Conservation (phyloP, 2,888 invertebrate genomes). For the Campoplex nolae region DNA sequence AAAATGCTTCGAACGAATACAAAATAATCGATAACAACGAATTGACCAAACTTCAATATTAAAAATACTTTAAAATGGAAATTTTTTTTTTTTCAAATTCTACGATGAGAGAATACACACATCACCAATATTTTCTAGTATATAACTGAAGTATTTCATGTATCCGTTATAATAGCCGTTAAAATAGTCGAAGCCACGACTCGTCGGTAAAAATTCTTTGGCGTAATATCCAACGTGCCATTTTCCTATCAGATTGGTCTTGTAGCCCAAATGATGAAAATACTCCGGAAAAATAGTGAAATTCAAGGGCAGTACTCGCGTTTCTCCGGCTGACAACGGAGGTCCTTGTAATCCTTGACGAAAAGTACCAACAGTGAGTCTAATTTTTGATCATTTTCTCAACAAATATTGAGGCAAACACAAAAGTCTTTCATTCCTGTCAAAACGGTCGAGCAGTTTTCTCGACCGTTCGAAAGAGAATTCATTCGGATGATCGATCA, state of each 20-base stretch:
- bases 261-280: slow-evolving; percentile 85
- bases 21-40: background rate
- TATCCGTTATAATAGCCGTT: slow-evolving; percentile 94
- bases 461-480: too few relatives aligned
- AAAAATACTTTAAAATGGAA: background rate
- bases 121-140: slow-evolving; percentile 80
- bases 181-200: slow-evolving; percentile 92
- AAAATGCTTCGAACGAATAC: slow-evolving; percentile 33
- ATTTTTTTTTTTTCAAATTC: background rate
- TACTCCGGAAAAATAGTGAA: slow-evolving; percentile 86
- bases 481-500: background rate
- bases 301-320: slow-evolving; percentile 85
- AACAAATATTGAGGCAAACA: background rate
- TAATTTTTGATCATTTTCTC: background rate
- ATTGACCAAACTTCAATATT: background rate
- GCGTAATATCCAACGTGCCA: slow-evolving; percentile 87
- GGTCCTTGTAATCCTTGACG: slow-evolving; percentile 85
- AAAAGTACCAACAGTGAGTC: background rate
- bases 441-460: too few relatives aligned
- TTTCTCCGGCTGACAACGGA: slow-evolving; percentile 85
- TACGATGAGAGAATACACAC: background rate
- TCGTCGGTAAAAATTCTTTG: slow-evolving; percentile 88
- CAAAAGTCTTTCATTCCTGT: background rate
- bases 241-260: slow-evolving; percentile 86
- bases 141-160: slow-evolving; percentile 92